These are phyloP conservation scores for Pycnomerus fuliginosus DNA, from an alignment of 2,888 invertebrate genomes.

Conservation along the genomic window DNA sequence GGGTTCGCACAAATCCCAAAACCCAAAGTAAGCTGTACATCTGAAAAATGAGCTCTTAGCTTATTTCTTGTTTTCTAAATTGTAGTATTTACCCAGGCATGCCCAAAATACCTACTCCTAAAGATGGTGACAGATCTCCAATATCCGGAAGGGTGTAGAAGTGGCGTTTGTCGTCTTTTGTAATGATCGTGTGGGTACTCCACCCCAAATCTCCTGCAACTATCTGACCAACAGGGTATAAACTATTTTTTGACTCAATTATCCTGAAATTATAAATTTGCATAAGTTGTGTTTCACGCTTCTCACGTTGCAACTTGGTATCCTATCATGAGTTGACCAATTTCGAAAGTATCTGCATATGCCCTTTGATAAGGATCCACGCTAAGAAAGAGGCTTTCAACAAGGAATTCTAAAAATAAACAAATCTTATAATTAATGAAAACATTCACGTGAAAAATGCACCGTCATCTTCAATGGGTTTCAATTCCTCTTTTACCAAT, in stretches of 20 bases:
- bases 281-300: not conserved
- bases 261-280: too few relatives aligned
- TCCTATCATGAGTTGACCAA: conserved; percentile 67
- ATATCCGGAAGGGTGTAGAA: conserved; percentile 53
- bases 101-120: conserved; percentile 65
- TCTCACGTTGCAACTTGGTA: conserved; percentile 68
- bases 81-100: conserved; percentile 69
- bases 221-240: conserved; percentile 64
- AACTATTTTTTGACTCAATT: conserved; percentile 62
- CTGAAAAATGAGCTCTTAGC: too few relatives aligned
- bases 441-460: conserved; percentile 33
- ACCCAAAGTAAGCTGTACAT: conserved; percentile 72
- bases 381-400: conserved; percentile 67
- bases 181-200: conserved; percentile 60
- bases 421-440: not conserved
- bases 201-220: conserved; percentile 67
- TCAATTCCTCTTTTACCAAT: conserved; percentile 67
- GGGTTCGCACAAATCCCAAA: conserved; percentile 69
- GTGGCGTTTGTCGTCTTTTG: conserved; percentile 43
- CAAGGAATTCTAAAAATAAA: conserved; percentile 61
- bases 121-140: conserved; percentile 60
- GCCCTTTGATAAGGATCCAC: conserved; percentile 74
- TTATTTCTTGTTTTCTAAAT: too few relatives aligned
- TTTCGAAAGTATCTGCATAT: conserved; percentile 55
- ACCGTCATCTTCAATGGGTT: conserved; percentile 69